These are phyloP conservation scores for Myanophis thanlyinensis DNA, from an alignment of 2,113 vertebrate genomes.

Conservation along the genomic window DNA sequence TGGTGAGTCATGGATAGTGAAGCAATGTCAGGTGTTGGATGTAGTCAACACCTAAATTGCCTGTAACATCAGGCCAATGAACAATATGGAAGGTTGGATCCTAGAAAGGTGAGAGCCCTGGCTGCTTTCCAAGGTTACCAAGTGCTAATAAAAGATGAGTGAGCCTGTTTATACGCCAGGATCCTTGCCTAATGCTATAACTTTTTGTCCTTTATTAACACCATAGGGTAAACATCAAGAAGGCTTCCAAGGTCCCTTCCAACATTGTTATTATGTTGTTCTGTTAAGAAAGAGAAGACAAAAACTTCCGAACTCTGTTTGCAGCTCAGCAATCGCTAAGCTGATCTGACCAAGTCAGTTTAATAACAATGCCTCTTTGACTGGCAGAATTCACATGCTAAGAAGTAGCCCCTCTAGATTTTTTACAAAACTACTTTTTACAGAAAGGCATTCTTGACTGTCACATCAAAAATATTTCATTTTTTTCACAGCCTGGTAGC, in stretches of 20 bases:
- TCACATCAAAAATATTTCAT: neutral
- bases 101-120: neutral
- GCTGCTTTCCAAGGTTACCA: neutral
- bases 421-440: neutral
- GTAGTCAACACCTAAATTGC: too few species aligned
- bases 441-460: neutral
- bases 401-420: neutral
- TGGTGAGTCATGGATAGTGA: neutral
- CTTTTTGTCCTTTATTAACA: neutral
- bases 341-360: neutral
- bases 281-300: neutral
- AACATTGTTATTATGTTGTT: neutral
- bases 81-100: neutral
- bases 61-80: neutral
- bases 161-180: neutral
- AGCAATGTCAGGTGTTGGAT: neutral
- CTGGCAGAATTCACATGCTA: neutral
- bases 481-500: neutral
- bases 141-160: neutral
- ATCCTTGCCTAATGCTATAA: neutral
- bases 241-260: neutral
- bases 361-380: neutral
- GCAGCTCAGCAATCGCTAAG: neutral
- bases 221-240: neutral
- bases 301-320: neutral